Evolutionary conservation across 2,888 invertebrate genomes (phyloP).

Genomic region (Catonia carolina): DNA sequence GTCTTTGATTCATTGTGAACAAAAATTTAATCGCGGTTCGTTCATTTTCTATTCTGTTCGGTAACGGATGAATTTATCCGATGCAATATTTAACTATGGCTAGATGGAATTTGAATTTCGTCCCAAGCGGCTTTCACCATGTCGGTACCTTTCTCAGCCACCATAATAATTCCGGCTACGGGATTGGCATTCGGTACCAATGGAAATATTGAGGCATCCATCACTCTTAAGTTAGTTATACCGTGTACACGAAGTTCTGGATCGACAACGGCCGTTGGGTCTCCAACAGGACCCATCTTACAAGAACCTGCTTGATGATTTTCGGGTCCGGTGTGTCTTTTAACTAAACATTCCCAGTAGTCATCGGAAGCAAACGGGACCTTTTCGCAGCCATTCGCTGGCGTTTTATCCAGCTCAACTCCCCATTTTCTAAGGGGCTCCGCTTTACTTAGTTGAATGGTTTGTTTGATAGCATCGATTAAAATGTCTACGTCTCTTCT

Average conservation of each 20-base stretch:
- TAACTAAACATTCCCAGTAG: slow-evolving; percentile 36
- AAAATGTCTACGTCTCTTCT: slow-evolving; percentile 41
- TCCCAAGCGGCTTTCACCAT: slow-evolving; percentile 34
- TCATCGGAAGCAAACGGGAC: slow-evolving; percentile 29
- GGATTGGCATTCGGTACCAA: slow-evolving; percentile 41
- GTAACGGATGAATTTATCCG: too few relatives aligned
- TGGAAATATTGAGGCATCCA: slow-evolving; percentile 44
- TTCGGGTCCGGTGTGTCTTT: slow-evolving; percentile 34
- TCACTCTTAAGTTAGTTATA: slow-evolving; percentile 41
- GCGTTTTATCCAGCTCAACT: slow-evolving; percentile 29
- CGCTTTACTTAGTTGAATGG: slow-evolving; percentile 31
- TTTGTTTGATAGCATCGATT: slow-evolving; percentile 38
- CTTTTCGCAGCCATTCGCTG: slow-evolving; percentile 30
- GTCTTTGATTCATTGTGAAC: too few relatives aligned
- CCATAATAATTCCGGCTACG: slow-evolving; percentile 36
- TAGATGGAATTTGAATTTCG: too few relatives aligned
- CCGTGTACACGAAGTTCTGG: slow-evolving; percentile 39
- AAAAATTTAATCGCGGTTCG: too few relatives aligned
- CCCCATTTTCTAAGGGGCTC: slow-evolving; percentile 32
- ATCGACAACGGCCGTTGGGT: slow-evolving; percentile 39
- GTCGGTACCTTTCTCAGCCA: slow-evolving; percentile 37
- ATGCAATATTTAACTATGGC: too few relatives aligned
- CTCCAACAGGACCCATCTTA: slow-evolving; percentile 39
- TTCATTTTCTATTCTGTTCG: too few relatives aligned
- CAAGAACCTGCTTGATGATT: slow-evolving; percentile 39